Base-by-base conservation (phyloP, 2,888 invertebrate species). In the Lissonota sp. region DNA sequence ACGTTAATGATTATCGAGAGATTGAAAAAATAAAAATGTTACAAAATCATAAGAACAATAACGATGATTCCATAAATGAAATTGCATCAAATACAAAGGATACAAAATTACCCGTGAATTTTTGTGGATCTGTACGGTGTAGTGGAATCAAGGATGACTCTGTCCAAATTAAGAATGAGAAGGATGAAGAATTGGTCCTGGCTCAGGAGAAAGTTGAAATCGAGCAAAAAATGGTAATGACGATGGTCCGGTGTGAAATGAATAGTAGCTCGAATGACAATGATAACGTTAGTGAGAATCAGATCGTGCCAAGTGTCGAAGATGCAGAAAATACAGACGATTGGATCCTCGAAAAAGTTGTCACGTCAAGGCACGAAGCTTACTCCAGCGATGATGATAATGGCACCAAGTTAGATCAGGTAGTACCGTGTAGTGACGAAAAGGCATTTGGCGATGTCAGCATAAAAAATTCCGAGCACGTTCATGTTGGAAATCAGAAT, bases 401-500 rank as follows among this genome's bases (percentile, higher is more conserved):
- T 26, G 26, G 26, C 26, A 26, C 26, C 26, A 26, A 26, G 3
- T 26, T 26, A 26, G 26, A 26, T 26, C 26, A 26, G 26, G 26
- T 26, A 26, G 26, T 26, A 3, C 26, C 26, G 26, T 26, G 1
- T 26, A 26, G 26, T 26, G 88, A 91, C 7, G 84, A 85, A 1
- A 92, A 93, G n/a, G 92, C 92, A 70, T 94, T 95, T 84, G 95
- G 95, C 64, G 95, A 94, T 87, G 94, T 96, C 39, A 94, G 94
- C 26, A 94, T 97, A 1, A 94, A 93, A 42, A 95, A 96, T 86
- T 96, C 96, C 0, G 94, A 94, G 39, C 95, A 96, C 90, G 95
- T 97, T 2, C 96, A 96, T 84, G 95, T 97, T 85, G 97, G 97
- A 0, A 96, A 96, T 86, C 96, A 95, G 87, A 96, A 96, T 5